These are phyloP conservation scores for Frankliniella fusca DNA, from an alignment of 2,888 invertebrate species.

Conservation along the genomic window DNA sequence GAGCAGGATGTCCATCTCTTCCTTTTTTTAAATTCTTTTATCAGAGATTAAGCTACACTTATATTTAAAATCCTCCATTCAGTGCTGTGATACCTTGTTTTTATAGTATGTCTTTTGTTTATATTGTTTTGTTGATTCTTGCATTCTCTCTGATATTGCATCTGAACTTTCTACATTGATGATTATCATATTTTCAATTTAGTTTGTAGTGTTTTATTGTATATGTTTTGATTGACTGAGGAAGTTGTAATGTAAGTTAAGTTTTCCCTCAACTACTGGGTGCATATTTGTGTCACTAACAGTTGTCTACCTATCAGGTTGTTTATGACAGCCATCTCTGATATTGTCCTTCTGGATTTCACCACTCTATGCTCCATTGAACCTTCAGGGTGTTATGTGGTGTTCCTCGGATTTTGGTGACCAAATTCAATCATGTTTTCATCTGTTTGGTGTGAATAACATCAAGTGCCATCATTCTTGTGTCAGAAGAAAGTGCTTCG, in stretches of 20 bases:
- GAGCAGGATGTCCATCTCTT: background rate
- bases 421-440: background rate
- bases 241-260: background rate
- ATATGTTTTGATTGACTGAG: slow-evolving; percentile 17
- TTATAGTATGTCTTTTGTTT: slow-evolving; percentile 25
- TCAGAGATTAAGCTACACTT: slow-evolving; percentile 15
- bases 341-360: background rate
- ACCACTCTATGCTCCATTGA: slow-evolving; percentile 4
- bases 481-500: no score
- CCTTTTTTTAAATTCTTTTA: background rate
- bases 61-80: slow-evolving; percentile 19
- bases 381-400: background rate
- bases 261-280: background rate
- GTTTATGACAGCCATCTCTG: background rate
- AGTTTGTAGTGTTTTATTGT: slow-evolving; percentile 23
- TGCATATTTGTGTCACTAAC: background rate
- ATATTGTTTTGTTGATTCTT: slow-evolving; percentile 23
- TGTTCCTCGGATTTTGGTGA: background rate
- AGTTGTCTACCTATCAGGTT: background rate
- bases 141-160: slow-evolving; percentile 21
- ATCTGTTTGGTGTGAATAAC: no score
- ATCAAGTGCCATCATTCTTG: no score
- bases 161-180: slow-evolving; percentile 1
- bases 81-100: slow-evolving; percentile 26
- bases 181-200: slow-evolving; percentile 13